Conservation (phyloP, 2,888 invertebrate species). For the Embidobia sp. region DNA sequence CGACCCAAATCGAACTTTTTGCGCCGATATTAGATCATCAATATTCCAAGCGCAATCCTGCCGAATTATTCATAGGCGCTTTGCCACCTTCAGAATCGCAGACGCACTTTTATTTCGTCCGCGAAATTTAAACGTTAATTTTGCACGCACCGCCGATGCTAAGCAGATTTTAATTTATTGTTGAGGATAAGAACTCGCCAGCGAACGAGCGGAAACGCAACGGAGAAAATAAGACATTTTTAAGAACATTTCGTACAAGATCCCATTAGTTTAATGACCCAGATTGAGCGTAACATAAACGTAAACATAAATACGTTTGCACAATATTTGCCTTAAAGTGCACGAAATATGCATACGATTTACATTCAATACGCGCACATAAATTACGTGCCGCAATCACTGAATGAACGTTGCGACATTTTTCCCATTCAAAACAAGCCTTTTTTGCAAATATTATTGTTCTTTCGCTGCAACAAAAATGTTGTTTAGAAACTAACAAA, state of each 20-base stretch:
- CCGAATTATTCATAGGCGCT: constrained; percentile 43
- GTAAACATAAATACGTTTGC: constrained; percentile 4
- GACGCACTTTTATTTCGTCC: constrained; percentile 1
- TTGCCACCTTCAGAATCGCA: constrained; percentile 5
- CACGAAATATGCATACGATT: constrained; percentile 23
- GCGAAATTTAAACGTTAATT: background rate
- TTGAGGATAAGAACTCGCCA: too few relatives aligned
- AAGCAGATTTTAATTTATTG: background rate
- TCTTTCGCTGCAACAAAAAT: too few relatives aligned
- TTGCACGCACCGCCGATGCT: background rate
- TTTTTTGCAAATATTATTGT: too few relatives aligned
- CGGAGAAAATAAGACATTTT: too few relatives aligned
- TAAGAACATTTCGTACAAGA: background rate
- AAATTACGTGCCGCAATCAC: constrained; percentile 11
- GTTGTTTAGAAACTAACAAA: too few relatives aligned
- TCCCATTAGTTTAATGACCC: background rate
- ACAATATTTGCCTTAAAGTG: constrained; percentile 12
- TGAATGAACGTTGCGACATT: constrained; percentile 16
- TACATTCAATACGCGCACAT: constrained; percentile 20
- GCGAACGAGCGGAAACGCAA: too few relatives aligned
- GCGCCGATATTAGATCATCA: constrained; percentile 33
- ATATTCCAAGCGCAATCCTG: constrained; percentile 20
- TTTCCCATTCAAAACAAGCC: background rate
- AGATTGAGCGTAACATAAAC: background rate
- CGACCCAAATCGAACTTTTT: constrained; percentile 40